phyloP scores from a whole-genome alignment of 2,888 invertebrate genomes.

The Andrena chrysosceles region DNA sequence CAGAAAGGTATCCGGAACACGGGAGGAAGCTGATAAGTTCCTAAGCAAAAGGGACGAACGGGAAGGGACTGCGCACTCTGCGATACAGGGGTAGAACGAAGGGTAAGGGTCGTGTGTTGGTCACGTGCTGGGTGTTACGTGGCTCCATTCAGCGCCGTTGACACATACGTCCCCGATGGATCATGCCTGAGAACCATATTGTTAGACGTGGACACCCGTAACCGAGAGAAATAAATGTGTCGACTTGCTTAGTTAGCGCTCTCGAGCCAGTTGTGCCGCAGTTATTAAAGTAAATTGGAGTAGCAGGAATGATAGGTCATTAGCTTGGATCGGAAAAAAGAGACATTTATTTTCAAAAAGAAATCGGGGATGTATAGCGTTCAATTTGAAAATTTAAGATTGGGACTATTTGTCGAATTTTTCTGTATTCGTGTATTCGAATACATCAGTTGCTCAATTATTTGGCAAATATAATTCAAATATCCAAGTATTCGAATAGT shows the following conservation, averaged over 20 bases:
- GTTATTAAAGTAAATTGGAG: conserved; percentile 14
- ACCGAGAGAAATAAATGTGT: conserved; percentile 49
- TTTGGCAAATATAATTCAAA: too few relatives aligned
- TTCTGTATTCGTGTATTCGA: too few relatives aligned
- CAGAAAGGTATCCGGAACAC: conserved; percentile 41
- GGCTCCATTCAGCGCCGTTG: conserved; percentile 60
- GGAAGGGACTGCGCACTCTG: conserved; percentile 5
- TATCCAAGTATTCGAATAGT: too few relatives aligned
- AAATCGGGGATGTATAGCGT: too few relatives aligned
- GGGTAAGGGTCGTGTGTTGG: conserved; percentile 54
- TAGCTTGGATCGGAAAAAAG: background rate
- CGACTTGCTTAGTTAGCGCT: conserved; percentile 21
- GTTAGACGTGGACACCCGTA: conserved; percentile 38
- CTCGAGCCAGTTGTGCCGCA: background rate
- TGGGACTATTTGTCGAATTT: too few relatives aligned
- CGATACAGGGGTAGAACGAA: conserved; percentile 21
- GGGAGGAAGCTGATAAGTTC: conserved; percentile 45
- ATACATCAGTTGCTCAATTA: too few relatives aligned
- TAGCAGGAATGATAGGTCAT: background rate
- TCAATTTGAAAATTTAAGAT: too few relatives aligned
- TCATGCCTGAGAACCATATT: conserved; percentile 62
- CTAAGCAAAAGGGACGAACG: conserved; percentile 18
- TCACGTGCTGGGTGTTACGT: conserved; percentile 65
- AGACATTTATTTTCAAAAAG: too few relatives aligned
- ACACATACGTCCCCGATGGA: conserved; percentile 59